A percentile compares a stretch with the other conserved stretches of the same genome.
These are phyloP conservation scores for Ctenoplectra terminalis DNA, from an alignment of 1,140 invertebrate genomes.

Conservation along the genomic window DNA sequence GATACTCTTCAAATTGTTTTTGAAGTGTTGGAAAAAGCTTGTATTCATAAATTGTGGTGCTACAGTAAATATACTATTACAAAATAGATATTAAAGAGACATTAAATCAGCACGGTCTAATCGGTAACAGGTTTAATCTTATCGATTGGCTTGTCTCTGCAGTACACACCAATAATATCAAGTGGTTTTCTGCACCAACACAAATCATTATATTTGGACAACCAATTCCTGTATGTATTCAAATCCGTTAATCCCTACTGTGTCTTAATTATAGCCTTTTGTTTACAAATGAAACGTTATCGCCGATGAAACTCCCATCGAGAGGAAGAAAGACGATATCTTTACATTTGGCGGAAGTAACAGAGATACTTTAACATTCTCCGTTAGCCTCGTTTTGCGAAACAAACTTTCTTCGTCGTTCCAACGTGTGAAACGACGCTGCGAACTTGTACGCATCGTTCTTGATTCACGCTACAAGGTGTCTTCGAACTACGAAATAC, in stretches of 20 bases:
- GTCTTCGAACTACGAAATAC: neutral
- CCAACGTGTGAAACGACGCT: slow-evolving; percentile 13
- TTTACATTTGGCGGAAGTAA: slow-evolving; percentile 3
- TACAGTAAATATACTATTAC: neutral
- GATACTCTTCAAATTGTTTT: too few species aligned
- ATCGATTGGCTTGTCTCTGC: neutral
- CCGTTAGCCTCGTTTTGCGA: neutral
- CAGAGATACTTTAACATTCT: neutral
- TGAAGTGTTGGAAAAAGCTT: too few species aligned
- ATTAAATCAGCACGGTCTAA: neutral
- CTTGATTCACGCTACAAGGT: neutral
- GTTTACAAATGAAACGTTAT: neutral
- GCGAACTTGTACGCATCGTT: neutral
- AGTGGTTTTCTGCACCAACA: neutral
- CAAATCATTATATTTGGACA: neutral
- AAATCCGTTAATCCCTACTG: neutral
- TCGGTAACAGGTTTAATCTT: neutral
- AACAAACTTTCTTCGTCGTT: slow-evolving; percentile 18
- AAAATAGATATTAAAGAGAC: neutral
- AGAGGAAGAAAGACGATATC: neutral
- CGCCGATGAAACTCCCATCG: neutral
- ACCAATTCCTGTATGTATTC: neutral
- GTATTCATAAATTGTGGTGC: too few species aligned
- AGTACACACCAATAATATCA: neutral
- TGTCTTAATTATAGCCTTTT: neutral